Evolutionary conservation across 1,140 invertebrate genomes (phyloP).

Genomic region (Calephelis nemesis): DNA sequence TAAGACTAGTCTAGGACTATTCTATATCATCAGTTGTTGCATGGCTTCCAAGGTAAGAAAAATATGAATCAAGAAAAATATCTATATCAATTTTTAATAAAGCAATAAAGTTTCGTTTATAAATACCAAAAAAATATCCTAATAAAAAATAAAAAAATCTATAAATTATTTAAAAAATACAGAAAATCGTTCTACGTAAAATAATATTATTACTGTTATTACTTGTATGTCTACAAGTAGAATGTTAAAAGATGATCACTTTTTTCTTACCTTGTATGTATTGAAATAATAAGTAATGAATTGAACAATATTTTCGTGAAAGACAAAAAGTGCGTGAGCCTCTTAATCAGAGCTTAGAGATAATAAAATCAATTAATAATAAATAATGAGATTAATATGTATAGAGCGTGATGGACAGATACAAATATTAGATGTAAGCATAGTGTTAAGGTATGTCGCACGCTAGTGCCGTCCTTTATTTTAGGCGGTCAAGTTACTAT

Average conservation of each 20-base stretch:
- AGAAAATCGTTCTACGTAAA: too few relatives aligned
- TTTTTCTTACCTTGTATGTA: background rate
- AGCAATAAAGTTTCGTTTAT: background rate
- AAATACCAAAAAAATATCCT: too few relatives aligned
- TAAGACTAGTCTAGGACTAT: background rate
- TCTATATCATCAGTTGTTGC: background rate
- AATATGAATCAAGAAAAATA: background rate
- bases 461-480: background rate
- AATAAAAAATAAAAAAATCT: too few relatives aligned
- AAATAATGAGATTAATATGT: constrained; percentile 14
- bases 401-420: constrained; percentile 8
- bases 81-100: background rate
- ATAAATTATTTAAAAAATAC: too few relatives aligned
- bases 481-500: constrained; percentile 11
- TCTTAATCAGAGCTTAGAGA: constrained; percentile 2
- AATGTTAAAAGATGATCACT: background rate
- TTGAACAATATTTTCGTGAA: constrained; percentile 11
- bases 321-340: constrained; percentile 11
- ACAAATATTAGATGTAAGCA: constrained; percentile 7
- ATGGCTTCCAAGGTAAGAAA: background rate
- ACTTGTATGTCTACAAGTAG: too few relatives aligned
- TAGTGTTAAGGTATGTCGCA: background rate
- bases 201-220: too few relatives aligned
- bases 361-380: constrained; percentile 18
- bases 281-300: background rate